Conservation (phyloP, 2,113 vertebrate species). For the Varanus salvator region DNA sequence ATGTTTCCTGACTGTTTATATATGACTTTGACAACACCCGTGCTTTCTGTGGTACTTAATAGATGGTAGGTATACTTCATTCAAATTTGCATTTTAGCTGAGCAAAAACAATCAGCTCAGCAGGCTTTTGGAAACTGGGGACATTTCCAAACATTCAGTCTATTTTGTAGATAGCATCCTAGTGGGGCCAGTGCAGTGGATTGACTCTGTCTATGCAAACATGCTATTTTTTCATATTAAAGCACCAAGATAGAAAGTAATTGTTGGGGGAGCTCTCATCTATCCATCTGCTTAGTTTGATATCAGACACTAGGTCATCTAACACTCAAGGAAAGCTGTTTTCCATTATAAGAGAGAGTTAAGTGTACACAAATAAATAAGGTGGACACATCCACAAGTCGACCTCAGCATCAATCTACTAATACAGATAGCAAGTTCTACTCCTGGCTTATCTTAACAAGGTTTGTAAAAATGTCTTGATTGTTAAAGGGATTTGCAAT, state of each 20-base stretch:
- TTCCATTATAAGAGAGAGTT: conserved; percentile 58
- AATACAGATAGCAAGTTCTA: conserved; percentile 64
- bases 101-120: neutral
- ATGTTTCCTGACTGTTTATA: neutral
- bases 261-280: conserved; percentile 63
- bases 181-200: conserved; percentile 43
- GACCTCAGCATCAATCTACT: conserved; percentile 36
- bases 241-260: conserved; percentile 63
- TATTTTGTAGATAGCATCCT: conserved; percentile 43
- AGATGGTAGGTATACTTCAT: conserved; percentile 16
- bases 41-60: conserved; percentile 6
- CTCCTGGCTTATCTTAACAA: conserved; percentile 49
- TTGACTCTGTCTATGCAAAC: conserved; percentile 60
- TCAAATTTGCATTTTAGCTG: conserved; percentile 40
- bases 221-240: conserved; percentile 47
- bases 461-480: conserved; percentile 47
- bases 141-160: conserved; percentile 60
- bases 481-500: conserved; percentile 38
- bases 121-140: conserved; percentile 28
- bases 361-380: conserved; percentile 70
- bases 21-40: neutral
- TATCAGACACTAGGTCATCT: conserved; percentile 64
- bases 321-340: conserved; percentile 63
- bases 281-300: conserved; percentile 71
- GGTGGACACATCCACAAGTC: conserved; percentile 63